Evolutionary conservation across 2,113 vertebrate genomes (phyloP).

Genomic region (Todiramphus chloris): DNA sequence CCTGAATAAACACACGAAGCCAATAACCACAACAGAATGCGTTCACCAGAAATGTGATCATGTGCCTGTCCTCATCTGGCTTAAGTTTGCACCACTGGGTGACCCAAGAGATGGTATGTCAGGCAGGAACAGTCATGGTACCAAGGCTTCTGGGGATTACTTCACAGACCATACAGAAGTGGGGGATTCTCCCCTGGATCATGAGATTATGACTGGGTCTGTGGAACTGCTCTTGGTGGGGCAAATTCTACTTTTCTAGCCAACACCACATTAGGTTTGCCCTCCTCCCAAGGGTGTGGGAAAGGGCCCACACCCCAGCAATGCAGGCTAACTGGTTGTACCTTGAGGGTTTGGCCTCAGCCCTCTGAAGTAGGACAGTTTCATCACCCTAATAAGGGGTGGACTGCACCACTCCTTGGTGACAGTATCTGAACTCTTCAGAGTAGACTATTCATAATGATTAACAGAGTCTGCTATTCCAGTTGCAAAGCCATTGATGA

Average conservation of each 20-base stretch:
- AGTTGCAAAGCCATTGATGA: background rate
- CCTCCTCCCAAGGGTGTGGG: background rate
- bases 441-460: slow-evolving; percentile 33
- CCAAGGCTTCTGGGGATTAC: background rate
- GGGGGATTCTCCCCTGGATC: background rate
- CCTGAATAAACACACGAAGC: background rate
- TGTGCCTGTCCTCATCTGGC: background rate
- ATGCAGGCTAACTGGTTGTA: background rate
- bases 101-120: background rate
- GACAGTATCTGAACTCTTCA: slow-evolving; percentile 5
- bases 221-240: background rate
- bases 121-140: background rate
- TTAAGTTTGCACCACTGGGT: background rate
- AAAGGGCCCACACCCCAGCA: background rate
- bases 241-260: background rate
- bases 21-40: background rate
- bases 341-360: background rate
- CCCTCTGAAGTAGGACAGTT: background rate
- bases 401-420: slow-evolving; percentile 27
- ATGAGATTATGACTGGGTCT: background rate
- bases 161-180: background rate
- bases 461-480: slow-evolving; percentile 42
- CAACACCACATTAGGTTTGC: background rate
- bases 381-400: slow-evolving; percentile 14
- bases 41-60: background rate